Conservation (phyloP, 2,888 invertebrate species). For the Linnaemya tessellans region DNA sequence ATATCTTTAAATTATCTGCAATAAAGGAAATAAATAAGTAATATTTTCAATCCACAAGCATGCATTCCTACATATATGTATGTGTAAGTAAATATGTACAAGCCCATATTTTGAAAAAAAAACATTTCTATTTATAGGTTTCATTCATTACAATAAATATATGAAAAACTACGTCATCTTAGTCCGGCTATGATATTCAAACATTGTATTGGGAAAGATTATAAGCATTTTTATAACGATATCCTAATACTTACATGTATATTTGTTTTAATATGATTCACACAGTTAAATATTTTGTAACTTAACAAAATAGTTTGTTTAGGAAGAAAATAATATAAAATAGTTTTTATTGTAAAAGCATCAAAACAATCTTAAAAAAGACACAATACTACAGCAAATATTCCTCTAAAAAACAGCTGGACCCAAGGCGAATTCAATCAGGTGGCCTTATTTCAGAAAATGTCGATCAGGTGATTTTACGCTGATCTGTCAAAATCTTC, state of each 20-base stretch:
- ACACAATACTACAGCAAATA: too few species aligned
- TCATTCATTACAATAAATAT: too few species aligned
- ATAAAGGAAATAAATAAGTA: background rate
- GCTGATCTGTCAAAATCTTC: too few species aligned
- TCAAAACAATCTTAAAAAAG: background rate
- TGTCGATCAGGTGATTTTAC: too few species aligned
- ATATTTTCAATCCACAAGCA: background rate
- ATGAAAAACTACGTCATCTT: background rate
- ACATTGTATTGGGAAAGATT: background rate
- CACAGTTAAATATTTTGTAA: background rate
- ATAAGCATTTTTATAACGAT: background rate
- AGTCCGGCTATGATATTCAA: background rate
- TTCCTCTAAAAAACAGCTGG: too few species aligned
- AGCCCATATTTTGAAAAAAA: too few species aligned
- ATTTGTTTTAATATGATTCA: background rate
- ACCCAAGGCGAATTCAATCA: too few species aligned
- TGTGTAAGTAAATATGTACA: too few species aligned
- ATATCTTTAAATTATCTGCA: constrained; percentile 22
- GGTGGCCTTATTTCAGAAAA: too few species aligned
- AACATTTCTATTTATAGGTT: too few species aligned
- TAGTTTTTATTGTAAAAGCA: background rate
- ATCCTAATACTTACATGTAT: background rate
- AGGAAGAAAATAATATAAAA: background rate
- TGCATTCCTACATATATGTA: too few species aligned
- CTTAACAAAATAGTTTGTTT: background rate